phyloP scores from a whole-genome alignment of 1,140 invertebrate genomes.

The Drosophila littoralis region DNA sequence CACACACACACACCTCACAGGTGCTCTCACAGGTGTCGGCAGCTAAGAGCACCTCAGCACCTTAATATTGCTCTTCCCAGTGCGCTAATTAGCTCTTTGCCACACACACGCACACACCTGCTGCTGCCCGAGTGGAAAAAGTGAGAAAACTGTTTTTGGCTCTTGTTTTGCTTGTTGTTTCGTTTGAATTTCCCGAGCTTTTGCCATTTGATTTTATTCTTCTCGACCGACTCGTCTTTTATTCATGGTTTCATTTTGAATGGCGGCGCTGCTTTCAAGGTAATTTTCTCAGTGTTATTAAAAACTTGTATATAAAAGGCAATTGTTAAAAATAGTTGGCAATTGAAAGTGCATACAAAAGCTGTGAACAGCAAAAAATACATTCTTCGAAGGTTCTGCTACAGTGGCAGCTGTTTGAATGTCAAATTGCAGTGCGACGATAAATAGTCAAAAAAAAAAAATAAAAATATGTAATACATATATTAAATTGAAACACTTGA shows the following conservation, averaged over 20 bases:
- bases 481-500: neutral
- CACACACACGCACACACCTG: constrained; percentile 49
- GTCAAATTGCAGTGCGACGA: too few relatives aligned
- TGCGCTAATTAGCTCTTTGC: constrained; percentile 52
- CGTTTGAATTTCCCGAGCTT: constrained; percentile 37
- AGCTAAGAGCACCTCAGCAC: constrained; percentile 29
- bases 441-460: too few relatives aligned
- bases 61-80: constrained; percentile 47
- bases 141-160: constrained; percentile 40
- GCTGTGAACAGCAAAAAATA: constrained; percentile 6
- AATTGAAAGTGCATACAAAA: constrained; percentile 41
- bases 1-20: constrained; percentile 27
- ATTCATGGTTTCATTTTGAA: constrained; percentile 62
- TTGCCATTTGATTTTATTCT: constrained; percentile 28
- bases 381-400: neutral
- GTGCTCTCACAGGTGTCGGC: constrained; percentile 46
- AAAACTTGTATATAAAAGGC: constrained; percentile 35
- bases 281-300: constrained; percentile 59
- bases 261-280: constrained; percentile 70
- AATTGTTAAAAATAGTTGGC: constrained; percentile 47
- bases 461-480: too few relatives aligned
- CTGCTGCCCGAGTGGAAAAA: constrained; percentile 35
- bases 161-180: constrained; percentile 37
- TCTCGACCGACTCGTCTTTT: constrained; percentile 27
- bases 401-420: neutral